These are phyloP conservation scores for Ephydatia muelleri DNA, from an alignment of 37 sponge, comb jelly and placozoan species.

Conservation along the genomic window DNA sequence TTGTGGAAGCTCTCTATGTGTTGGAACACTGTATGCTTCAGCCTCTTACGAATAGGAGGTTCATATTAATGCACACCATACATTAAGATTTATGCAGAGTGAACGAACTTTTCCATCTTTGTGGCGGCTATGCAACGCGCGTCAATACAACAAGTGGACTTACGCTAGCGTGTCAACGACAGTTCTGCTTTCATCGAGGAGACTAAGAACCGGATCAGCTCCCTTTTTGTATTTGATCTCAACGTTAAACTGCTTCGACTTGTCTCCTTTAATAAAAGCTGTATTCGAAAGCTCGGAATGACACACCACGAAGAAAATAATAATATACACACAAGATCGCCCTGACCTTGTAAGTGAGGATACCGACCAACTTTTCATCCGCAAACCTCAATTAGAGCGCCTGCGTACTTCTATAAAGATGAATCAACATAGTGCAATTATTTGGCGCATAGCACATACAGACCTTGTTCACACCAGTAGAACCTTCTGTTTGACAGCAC, in stretches of 20 bases:
- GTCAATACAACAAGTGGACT: neutral
- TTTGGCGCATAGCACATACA: neutral
- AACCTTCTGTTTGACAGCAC: slow-evolving; percentile 73
- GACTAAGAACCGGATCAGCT: slow-evolving; percentile 71
- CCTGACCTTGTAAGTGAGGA: slow-evolving; percentile 86
- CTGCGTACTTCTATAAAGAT: slow-evolving; percentile 60
- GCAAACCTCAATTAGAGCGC: slow-evolving; percentile 89
- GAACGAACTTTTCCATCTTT: no score
- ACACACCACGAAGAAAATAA: neutral
- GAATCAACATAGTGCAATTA: neutral
- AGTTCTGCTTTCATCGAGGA: slow-evolving; percentile 75
- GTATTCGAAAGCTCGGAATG: neutral
- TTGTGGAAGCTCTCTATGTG: no score
- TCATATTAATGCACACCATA: no score
- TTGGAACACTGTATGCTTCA: no score
- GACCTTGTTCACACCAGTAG: neutral
- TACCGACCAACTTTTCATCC: slow-evolving; percentile 89
- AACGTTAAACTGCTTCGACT: slow-evolving; percentile 53
- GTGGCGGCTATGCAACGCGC: no score
- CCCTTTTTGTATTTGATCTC: slow-evolving; percentile 80
- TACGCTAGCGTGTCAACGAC: slow-evolving; percentile 81
- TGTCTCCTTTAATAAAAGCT: slow-evolving; percentile 76
- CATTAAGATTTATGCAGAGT: no score
- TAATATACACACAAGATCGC: neutral
- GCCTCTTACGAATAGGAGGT: no score